Base-by-base conservation (phyloP, 1,140 invertebrate genomes). In the Helicoverpa armigera region DNA sequence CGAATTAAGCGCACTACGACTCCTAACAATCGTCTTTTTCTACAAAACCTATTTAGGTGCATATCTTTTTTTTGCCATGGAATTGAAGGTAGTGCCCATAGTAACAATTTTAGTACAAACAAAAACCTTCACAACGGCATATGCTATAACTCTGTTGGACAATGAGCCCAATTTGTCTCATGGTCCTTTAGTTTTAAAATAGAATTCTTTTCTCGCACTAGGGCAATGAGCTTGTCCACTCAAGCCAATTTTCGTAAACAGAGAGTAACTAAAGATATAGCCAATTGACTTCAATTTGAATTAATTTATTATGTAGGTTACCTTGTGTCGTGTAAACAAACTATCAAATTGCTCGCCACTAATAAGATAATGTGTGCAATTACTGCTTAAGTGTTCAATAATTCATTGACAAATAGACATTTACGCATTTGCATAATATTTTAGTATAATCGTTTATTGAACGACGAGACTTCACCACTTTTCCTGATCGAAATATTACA, bases 281-380 rank as follows among this genome's bases (percentile, higher is more conserved):
- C 31, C 35, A 65, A 65, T 65, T 65, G 35, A 65, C n/a, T 65
- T n/a, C 63, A 65, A 65, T 65, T 65, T 65, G 63, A 43, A 65
- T 48, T 23, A 61, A 54, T 58, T 75, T 54, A 51, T 67, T 31
- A 65, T 51, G 48, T 70, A 70, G 67, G 48, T 70, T 70, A 53
- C 67, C 67, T 70, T 70, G 67, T 18, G 13, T 35, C 43, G 43
- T 67, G 31, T 70, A 70, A 70, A 70, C 67, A 70, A 70, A 70
- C 48, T 70, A 29, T 53, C 50, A 29, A 70, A 70, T 51, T 51
- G 16, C 16, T 13, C 16, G 14, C 18, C 48, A 29, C 16, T 51
- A 50, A 53, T 50, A 23, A 53, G 67, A 70, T 70, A 70, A 70
- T 48, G 9, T 67, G 9, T 16, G 7, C 63, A 67, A 65, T 67